Percentiles rank a stretch among this genome's conserved stretches.
phyloP scores from a whole-genome alignment of 92 coral and sea anemone genomes.

The Epizoanthus illoricatus region DNA sequence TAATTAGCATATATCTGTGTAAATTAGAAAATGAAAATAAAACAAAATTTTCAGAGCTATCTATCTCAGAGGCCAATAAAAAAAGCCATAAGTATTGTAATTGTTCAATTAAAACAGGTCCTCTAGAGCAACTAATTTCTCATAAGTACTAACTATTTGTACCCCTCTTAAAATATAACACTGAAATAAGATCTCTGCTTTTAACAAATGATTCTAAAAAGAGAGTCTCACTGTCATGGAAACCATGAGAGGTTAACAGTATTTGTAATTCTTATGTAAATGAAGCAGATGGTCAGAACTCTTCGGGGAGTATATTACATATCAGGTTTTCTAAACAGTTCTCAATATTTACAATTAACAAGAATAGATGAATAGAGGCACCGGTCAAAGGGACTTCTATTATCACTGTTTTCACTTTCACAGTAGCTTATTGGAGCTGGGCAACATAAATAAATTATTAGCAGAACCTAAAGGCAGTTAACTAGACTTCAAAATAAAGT shows the following conservation, averaged over 20 bases:
- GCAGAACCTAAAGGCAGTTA: background rate
- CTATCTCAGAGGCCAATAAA: background rate
- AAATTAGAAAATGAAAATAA: background rate
- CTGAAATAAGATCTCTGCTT: conserved; percentile 41
- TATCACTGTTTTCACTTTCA: background rate
- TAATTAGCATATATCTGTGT: conserved; percentile 7
- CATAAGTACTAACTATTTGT: background rate
- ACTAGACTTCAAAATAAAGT: conserved; percentile 1
- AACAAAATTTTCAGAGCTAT: background rate
- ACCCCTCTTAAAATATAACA: conserved; percentile 36
- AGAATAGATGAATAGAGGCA: conserved; percentile 63
- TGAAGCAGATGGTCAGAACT: conserved; percentile 66
- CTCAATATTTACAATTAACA: conserved; percentile 79
- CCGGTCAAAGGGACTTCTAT: conserved; percentile 40
- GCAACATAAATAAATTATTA: conserved; percentile 2
- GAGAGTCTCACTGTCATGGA: conserved; percentile 44
- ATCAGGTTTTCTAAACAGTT: conserved; percentile 78
- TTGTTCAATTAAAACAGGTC: background rate
- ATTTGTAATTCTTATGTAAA: conserved; percentile 81
- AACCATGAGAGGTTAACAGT: conserved; percentile 47
- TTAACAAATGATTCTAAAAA: conserved; percentile 41
- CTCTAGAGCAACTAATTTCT: background rate
- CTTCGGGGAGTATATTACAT: conserved; percentile 85
- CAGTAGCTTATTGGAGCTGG: background rate
- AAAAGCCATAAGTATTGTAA: background rate